phyloP scores from a whole-genome alignment of 1,140 invertebrate species.

The Spodoptera frugiperda region DNA sequence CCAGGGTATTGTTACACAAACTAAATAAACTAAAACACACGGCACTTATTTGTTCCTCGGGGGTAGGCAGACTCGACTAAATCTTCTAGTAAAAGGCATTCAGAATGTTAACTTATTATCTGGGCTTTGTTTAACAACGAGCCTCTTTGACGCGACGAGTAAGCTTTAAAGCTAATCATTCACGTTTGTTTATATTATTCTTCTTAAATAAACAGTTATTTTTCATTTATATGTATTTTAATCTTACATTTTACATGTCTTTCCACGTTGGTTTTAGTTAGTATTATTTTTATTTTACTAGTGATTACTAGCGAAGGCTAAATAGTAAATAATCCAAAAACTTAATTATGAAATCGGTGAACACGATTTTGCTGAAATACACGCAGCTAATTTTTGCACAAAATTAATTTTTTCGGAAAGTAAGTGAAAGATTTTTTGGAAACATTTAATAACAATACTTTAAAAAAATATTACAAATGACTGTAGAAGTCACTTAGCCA shows the following conservation, averaged over 20 bases:
- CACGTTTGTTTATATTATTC: slow-evolving; percentile 17
- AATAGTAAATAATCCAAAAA: too few species aligned
- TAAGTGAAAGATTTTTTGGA: too few species aligned
- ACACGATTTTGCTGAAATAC: too few species aligned
- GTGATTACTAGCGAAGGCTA: too few species aligned
- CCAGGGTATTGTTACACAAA: slow-evolving; percentile 70
- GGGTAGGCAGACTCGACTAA: slow-evolving; percentile 64
- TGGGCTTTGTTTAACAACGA: slow-evolving; percentile 50
- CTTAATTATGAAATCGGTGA: too few species aligned
- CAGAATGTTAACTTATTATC: slow-evolving; percentile 57
- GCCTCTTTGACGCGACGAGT: slow-evolving; percentile 17
- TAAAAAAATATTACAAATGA: neutral
- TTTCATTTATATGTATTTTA: slow-evolving; percentile 18
- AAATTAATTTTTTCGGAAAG: too few species aligned
- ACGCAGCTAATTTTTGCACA: too few species aligned
- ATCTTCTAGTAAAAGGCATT: slow-evolving; percentile 54
- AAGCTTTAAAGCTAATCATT: slow-evolving; percentile 22
- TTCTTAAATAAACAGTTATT: slow-evolving; percentile 18
- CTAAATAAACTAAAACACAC: slow-evolving; percentile 71
- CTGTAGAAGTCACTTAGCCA: neutral
- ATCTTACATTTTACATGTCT: neutral
- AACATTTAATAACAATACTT: neutral
- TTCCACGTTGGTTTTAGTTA: too few species aligned
- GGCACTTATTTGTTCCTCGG: slow-evolving; percentile 66
- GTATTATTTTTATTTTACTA: too few species aligned